These are phyloP conservation scores for Beris morrisii DNA, from an alignment of 2,888 invertebrate genomes.

Conservation along the genomic window DNA sequence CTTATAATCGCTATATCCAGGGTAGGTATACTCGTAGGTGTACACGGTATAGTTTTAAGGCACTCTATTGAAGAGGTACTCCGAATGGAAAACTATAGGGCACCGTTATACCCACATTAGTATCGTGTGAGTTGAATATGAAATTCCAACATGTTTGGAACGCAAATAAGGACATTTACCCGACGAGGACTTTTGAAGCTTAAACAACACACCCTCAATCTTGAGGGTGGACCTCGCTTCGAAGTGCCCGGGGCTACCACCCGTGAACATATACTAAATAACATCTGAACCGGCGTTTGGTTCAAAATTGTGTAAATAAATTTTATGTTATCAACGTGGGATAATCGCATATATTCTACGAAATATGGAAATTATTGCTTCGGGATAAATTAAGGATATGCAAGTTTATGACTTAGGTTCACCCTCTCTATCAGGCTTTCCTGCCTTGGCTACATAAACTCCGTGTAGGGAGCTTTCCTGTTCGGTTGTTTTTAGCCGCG, in stretches of 20 bases:
- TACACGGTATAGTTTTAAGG: no score
- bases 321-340: constrained; percentile 20
- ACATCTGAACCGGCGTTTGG: background rate
- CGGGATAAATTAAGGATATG: constrained; percentile 22
- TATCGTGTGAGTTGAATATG: no score
- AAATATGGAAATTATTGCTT: constrained; percentile 24
- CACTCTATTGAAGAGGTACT: no score
- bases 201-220: no score
- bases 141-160: no score
- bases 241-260: background rate
- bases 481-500: constrained; percentile 4
- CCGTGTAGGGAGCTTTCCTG: background rate
- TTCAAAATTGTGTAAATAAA: constrained; percentile 11
- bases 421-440: background rate
- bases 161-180: no score
- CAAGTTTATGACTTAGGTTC: constrained; percentile 9
- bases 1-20: no score
- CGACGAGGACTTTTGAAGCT: no score
- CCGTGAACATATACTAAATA: background rate
- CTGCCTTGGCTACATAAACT: background rate
- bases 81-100: no score
- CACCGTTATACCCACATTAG: no score
- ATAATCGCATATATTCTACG: constrained; percentile 18
- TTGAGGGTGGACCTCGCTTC: no score
- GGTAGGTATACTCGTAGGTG: no score